Evolutionary conservation across 2,888 invertebrate species (phyloP).

Genomic region (Escarpia spicata): DNA sequence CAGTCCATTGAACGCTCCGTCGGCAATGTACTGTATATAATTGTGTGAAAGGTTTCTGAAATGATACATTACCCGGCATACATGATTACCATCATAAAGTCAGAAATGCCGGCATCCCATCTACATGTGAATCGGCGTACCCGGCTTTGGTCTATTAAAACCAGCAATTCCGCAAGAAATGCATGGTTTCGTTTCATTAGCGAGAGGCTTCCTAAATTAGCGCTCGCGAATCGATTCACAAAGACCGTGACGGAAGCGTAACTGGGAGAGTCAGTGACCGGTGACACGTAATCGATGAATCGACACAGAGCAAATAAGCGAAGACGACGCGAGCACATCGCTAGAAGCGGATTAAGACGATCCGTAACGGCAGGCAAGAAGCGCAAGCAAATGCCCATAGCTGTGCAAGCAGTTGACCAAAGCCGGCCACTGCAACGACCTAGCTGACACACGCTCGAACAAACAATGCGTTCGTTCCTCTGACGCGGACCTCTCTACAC

Average conservation of each 20-base stretch:
- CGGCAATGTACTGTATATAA: constrained; percentile 41
- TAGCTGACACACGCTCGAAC: neutral
- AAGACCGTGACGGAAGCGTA: neutral
- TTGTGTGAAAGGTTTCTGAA: constrained; percentile 50
- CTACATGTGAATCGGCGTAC: neutral
- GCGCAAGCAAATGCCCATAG: too few species aligned
- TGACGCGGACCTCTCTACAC: too few species aligned
- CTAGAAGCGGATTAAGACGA: neutral
- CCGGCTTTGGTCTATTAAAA: neutral
- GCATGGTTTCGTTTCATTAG: neutral
- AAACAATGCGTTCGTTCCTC: neutral
- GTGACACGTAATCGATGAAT: neutral
- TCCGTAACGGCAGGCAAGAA: neutral
- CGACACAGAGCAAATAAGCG: neutral
- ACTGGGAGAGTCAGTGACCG: neutral
- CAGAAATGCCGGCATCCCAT: neutral
- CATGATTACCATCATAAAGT: neutral
- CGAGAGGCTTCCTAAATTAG: constrained; percentile 9
- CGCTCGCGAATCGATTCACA: constrained; percentile 16
- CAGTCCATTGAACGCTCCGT: constrained; percentile 50
- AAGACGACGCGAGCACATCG: neutral
- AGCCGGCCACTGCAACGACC: neutral
- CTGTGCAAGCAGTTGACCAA: neutral
- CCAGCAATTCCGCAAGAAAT: constrained; percentile 1
- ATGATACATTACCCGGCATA: neutral